Evolutionary conservation across 1,140 invertebrate genomes (phyloP).

Genomic region (Diuraphis noxia): DNA sequence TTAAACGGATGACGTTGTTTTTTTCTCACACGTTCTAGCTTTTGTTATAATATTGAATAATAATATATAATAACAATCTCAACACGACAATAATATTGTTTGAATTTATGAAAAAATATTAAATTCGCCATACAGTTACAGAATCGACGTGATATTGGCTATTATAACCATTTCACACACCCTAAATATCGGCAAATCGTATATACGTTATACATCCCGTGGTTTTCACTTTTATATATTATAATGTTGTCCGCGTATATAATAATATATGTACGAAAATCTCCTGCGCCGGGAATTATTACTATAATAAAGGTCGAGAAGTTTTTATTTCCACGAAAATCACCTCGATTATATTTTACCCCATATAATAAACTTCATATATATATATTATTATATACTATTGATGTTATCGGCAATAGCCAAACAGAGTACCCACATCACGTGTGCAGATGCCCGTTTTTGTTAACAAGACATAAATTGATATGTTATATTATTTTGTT

Average conservation of each 20-base stretch:
- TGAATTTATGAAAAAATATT: neutral
- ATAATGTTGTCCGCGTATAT: neutral
- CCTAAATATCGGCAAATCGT: neutral
- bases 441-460: constrained; percentile 20
- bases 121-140: neutral
- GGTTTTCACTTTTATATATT: neutral
- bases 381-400: too few relatives aligned
- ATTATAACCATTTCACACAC: neutral
- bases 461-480: constrained; percentile 13
- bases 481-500: neutral
- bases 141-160: neutral
- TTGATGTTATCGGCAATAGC: neutral
- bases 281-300: neutral
- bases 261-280: neutral
- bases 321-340: constrained; percentile 2
- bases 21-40: neutral
- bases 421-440: constrained; percentile 1
- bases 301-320: neutral
- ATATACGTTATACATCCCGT: neutral
- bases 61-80: neutral
- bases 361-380: neutral
- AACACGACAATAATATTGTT: neutral
- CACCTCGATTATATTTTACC: neutral
- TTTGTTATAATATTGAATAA: neutral
- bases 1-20: neutral